Percentiles rank a stretch among this genome's conserved stretches.
These are phyloP conservation scores for Alligator mississippiensis DNA, from an alignment of 2,113 vertebrate species.

Conservation along the genomic window DNA sequence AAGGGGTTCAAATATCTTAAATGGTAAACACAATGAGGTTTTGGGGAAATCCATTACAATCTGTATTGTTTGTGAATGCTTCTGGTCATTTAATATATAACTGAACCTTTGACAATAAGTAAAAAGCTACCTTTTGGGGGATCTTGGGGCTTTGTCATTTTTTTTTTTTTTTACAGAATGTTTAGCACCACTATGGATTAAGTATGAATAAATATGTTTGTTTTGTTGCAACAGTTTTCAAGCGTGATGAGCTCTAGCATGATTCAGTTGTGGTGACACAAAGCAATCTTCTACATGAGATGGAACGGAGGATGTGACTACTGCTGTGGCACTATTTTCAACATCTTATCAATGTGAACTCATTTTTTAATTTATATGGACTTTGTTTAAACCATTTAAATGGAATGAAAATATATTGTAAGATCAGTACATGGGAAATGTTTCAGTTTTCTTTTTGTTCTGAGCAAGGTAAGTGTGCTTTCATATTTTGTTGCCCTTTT, in stretches of 20 bases:
- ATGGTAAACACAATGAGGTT: neutral
- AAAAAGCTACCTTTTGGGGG: neutral
- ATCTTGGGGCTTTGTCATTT: neutral
- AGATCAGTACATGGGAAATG: neutral
- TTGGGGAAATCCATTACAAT: neutral
- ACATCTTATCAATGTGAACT: neutral
- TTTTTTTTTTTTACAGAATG: neutral
- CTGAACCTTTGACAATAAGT: neutral
- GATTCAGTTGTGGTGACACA: neutral
- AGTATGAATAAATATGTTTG: neutral
- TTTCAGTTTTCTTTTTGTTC: neutral
- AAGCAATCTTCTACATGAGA: neutral
- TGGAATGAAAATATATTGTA: neutral
- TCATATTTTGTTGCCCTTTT: neutral
- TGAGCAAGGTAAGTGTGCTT: neutral
- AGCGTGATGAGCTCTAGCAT: constrained; percentile 91
- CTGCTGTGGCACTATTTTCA: neutral
- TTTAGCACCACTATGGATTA: neutral
- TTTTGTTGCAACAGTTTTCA: constrained; percentile 70
- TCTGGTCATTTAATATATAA: neutral
- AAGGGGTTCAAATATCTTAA: neutral
- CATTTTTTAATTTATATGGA: constrained; percentile 25
- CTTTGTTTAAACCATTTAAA: constrained; percentile 42
- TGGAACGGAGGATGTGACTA: neutral
- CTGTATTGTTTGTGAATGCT: neutral